Base-by-base conservation (phyloP, 2,113 vertebrate genomes). In the Leptocoma aspasia region DNA sequence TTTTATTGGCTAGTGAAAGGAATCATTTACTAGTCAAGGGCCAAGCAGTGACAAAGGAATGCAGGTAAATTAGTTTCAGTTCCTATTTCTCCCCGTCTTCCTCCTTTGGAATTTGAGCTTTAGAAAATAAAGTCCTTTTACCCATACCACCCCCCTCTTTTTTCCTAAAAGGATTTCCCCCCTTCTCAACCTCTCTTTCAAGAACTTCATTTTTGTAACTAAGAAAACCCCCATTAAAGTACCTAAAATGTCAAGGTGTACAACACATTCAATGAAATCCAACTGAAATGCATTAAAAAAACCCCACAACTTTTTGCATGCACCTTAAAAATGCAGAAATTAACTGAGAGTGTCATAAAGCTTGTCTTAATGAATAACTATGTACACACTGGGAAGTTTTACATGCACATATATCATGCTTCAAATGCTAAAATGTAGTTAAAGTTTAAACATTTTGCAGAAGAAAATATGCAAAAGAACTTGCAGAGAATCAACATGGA, bases 61-160 rank as follows among this genome's bases (percentile, higher is more conserved):
- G 96, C 95, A 98, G 98, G 98, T 98, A 97, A 98, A 98, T 98
- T 96, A 97, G 97, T 97, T 97, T 97, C 97, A 96, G 97, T 96
- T 96, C 97, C 92, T 96, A 91, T 88, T 89, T 91, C 90, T 96
- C 95, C 90, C 85, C 2, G 77, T 94, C 94, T 96, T 97, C 83
- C 94, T 92, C 49, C 96, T 97, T 85, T 97, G 97, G 97, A 97
- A 94, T 97, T 94, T 89, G 95, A 97, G 97, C 97, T 97, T 96
- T 95, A 95, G 96, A 97, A 97, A 96, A 96, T 95, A 96, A 97
- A 97, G 95, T 95, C 86, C 85, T 86, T 90, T 95, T 92, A 65
- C 47, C 88, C 88, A 57, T 87, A 50, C 82, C 0, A 6, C 79
- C 78, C 68, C 57, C 53, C 68, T 73, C 91, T 68, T 91, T 88